A percentile compares a stretch with the other conserved stretches of the same genome.
Conservation (phyloP, 2,797 vertebrate genomes). For the Melanotaenia boesemani region DNA sequence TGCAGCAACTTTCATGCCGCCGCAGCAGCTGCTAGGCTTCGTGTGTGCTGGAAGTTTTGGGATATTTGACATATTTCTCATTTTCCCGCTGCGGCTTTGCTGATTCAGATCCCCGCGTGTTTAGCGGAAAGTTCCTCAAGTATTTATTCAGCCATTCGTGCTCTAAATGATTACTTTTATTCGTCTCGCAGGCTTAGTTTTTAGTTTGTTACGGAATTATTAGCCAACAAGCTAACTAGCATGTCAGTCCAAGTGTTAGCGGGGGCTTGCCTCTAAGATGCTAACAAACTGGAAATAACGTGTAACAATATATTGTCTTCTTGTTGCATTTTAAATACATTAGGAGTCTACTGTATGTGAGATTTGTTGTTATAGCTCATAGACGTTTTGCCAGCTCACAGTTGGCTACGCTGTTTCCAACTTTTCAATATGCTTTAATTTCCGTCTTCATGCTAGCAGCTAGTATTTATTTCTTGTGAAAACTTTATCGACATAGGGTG, state of each 20-base stretch:
- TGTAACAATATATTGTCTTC: not conserved
- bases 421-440: slow-evolving; percentile 52
- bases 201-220: slow-evolving; percentile 74
- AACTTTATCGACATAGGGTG: slow-evolving; percentile 38
- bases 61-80: slow-evolving; percentile 85
- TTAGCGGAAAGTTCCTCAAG: slow-evolving; percentile 3
- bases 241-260: slow-evolving; percentile 59
- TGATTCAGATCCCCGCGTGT: slow-evolving; percentile 49
- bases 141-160: not conserved
- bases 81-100: slow-evolving; percentile 68
- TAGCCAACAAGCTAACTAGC: slow-evolving; percentile 78
- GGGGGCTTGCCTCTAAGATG: slow-evolving; percentile 1
- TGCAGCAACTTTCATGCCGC: slow-evolving; percentile 68
- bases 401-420: slow-evolving; percentile 39
- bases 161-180: slow-evolving; percentile 18
- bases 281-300: not conserved
- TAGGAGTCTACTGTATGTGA: not conserved
- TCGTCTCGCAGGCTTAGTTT: slow-evolving; percentile 47
- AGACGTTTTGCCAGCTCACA: slow-evolving; percentile 63
- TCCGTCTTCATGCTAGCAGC: slow-evolving; percentile 43
- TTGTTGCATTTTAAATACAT: not conserved
- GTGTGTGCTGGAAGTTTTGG: slow-evolving; percentile 79
- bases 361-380: not conserved
- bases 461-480: slow-evolving; percentile 41
- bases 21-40: slow-evolving; percentile 63